Evolutionary conservation across 2,113 vertebrate genomes (phyloP).

Genomic region (Arothron firmamentum): DNA sequence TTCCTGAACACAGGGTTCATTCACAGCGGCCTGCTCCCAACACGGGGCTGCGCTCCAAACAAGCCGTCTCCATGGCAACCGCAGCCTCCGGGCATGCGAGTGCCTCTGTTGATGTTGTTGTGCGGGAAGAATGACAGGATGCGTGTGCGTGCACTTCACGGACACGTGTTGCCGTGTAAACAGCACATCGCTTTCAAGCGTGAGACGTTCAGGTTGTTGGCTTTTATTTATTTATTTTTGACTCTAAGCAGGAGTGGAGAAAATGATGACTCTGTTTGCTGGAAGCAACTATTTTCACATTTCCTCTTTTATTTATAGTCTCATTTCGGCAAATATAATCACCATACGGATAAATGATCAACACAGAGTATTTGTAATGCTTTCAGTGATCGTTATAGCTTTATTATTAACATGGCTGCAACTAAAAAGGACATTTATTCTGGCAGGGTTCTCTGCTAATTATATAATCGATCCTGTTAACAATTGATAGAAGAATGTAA

Average conservation of each 20-base stretch:
- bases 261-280: constrained; percentile 48
- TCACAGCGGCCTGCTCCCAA: constrained; percentile 56
- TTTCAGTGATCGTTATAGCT: too few relatives aligned
- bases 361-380: too few relatives aligned
- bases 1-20: constrained; percentile 76
- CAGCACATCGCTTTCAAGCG: constrained; percentile 7
- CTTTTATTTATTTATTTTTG: constrained; percentile 21
- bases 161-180: constrained; percentile 9
- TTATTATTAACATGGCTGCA: too few relatives aligned
- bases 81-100: constrained; percentile 40
- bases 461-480: too few relatives aligned
- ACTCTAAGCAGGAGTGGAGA: constrained; percentile 9
- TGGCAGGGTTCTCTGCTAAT: too few relatives aligned
- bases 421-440: too few relatives aligned
- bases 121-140: constrained; percentile 27
- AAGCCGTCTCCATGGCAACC: constrained; percentile 59
- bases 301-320: too few relatives aligned
- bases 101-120: constrained; percentile 42
- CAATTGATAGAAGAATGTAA: too few relatives aligned
- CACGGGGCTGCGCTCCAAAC: constrained; percentile 61
- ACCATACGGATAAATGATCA: too few relatives aligned
- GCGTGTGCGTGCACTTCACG: neutral
- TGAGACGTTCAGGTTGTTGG: neutral
- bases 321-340: too few relatives aligned
- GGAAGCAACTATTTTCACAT: neutral